phyloP scores from a whole-genome alignment of 2,113 vertebrate species.

The Cryptomyrus ogoouensis region DNA sequence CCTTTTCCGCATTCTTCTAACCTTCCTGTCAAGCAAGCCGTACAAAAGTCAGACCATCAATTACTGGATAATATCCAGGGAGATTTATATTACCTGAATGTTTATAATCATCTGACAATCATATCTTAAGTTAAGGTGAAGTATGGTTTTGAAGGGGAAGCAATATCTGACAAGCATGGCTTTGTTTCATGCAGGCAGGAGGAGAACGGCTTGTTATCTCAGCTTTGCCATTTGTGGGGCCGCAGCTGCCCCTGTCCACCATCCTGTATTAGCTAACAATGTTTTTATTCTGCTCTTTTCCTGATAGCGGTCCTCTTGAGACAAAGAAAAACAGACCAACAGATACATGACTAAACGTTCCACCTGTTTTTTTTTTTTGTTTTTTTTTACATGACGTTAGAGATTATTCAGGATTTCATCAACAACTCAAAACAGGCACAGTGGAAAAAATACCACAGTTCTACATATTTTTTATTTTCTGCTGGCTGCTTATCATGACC shows the following conservation, averaged over 20 bases:
- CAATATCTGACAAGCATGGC: neutral
- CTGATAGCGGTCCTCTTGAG: neutral
- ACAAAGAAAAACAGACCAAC: neutral
- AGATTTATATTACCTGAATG: neutral
- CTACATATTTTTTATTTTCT: neutral
- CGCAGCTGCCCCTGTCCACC: neutral
- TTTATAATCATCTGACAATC: neutral
- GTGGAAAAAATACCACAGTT: neutral
- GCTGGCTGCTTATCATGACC: neutral
- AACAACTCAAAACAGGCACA: neutral
- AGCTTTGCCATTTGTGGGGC: neutral
- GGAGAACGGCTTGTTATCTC: neutral
- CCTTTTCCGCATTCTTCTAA: constrained; percentile 19
- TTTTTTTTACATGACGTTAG: neutral
- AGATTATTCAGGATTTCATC: neutral
- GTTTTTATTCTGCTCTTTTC: neutral
- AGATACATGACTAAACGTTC: neutral
- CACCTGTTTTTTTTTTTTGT: neutral
- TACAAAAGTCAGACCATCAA: neutral
- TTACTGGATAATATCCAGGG: neutral
- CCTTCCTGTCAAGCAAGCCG: neutral
- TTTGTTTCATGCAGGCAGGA: neutral
- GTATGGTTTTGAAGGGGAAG: neutral
- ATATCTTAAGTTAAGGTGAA: neutral
- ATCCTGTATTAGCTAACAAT: neutral